phyloP scores from a whole-genome alignment of 37 sponge, comb jelly and placozoan species.

The Chondrosia reniformis region DNA sequence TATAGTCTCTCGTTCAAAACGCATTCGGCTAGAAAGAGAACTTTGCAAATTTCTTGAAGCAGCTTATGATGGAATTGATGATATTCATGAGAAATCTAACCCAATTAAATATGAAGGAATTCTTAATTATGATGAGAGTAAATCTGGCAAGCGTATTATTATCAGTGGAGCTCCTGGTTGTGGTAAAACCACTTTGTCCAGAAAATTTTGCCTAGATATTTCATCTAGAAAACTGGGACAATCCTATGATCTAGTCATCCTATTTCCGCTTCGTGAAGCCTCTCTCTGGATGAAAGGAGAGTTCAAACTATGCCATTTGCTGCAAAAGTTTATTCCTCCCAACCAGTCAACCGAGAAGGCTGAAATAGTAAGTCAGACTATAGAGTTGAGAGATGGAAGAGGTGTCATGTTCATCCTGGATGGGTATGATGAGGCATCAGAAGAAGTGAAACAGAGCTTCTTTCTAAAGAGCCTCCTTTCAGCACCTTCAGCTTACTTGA shows the following conservation, averaged over 20 bases:
- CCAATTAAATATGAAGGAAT: too few relatives aligned
- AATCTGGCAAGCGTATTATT: background rate
- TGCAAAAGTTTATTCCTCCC: background rate
- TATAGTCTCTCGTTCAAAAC: too few relatives aligned
- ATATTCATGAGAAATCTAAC: too few relatives aligned
- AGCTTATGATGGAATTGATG: too few relatives aligned
- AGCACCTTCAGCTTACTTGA: background rate
- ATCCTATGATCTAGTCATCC: background rate
- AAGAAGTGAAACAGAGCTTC: background rate
- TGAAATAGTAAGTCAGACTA: background rate
- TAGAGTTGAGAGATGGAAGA: background rate
- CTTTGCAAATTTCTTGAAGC: too few relatives aligned
- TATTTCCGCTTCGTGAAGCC: background rate
- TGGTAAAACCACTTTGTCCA: background rate
- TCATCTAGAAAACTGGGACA: background rate
- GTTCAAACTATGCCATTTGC: background rate
- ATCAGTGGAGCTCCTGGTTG: constrained; percentile 19
- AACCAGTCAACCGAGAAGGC: background rate
- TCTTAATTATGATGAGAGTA: too few relatives aligned
- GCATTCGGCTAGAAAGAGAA: too few relatives aligned
- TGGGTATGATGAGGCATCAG: constrained; percentile 1
- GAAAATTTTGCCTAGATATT: background rate
- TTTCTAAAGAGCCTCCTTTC: background rate
- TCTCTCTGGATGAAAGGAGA: background rate
- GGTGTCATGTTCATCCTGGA: background rate